Base-by-base conservation (phyloP, 2,113 vertebrate genomes). In the Rutilus rutilus region DNA sequence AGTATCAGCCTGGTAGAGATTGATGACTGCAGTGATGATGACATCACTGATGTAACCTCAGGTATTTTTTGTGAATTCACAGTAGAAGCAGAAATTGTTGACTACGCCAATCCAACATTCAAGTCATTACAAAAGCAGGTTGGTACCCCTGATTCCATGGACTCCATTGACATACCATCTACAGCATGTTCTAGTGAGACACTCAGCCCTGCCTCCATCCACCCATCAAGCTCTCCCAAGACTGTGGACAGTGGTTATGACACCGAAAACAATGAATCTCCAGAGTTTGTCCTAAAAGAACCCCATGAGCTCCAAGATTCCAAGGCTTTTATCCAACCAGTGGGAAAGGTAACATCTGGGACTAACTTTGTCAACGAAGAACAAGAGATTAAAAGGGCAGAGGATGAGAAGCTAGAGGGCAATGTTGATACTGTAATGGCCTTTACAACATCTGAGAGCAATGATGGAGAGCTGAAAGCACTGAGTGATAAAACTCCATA, bases 201-300 rank as follows among this genome's bases (percentile, higher is more conserved):
- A 9, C 94, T 95, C 89, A 96, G 95, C 14, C 95, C 93, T 0
- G 92, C 91, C 0, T 87, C 91, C 11, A 95, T 94, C 2, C 67
- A 89, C 0, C 91, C 96, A 0, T 90, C 94, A 0, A 94, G 93
- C 82, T 98, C 97, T 54, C 95, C 96, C 30, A 96, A 95, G 36
- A 96, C 97, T 11, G 91, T 96, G 30, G 98, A 99, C 93, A 99
- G 98, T 0, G 98, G 98, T 81, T 99, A 99, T 0, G 97, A 99
- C 92, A 99, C 98, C 0, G 97, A 99, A 90, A 99, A 99, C 84
- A 97, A 98, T 0, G 97, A 98, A 89, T 98, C 97, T 52, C 98
- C 98, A 0, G 98, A 98, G 92, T 97, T 99, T 17, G 95, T 98
- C 23, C 94, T 95, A 25, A 99, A 96, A 89, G 98, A 99, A 84